A percentile compares a stretch with the other conserved stretches of the same genome.
Evolutionary conservation across 2,113 vertebrate genomes (phyloP).

Genomic region (Nothoprocta pentlandii): DNA sequence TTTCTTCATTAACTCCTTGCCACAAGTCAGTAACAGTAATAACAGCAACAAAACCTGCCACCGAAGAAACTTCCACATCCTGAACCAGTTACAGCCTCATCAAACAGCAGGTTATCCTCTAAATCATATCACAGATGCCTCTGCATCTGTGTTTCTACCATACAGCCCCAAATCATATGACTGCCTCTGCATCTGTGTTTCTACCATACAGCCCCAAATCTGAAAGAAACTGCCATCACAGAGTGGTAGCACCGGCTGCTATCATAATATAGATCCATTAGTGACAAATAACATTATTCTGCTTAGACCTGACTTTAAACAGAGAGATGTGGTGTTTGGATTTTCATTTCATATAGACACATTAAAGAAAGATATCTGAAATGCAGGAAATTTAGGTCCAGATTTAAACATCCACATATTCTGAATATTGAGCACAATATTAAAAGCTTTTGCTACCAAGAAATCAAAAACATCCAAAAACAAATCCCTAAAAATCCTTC

Average conservation of each 20-base stretch:
- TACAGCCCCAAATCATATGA: slow-evolving; percentile 34
- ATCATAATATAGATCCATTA: background rate
- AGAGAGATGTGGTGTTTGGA: background rate
- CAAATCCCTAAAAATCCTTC: slow-evolving; percentile 53
- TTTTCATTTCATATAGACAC: background rate
- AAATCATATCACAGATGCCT: slow-evolving; percentile 57
- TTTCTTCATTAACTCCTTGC: slow-evolving; percentile 8
- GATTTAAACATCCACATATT: background rate
- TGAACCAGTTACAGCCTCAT: background rate
- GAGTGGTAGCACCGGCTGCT: slow-evolving; percentile 37
- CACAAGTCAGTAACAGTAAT: background rate
- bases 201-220: slow-evolving; percentile 12
- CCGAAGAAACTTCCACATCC: slow-evolving; percentile 15
- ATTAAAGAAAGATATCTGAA: background rate
- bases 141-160: slow-evolving; percentile 67
- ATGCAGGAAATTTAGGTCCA: background rate
- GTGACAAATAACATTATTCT: background rate
- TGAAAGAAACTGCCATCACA: slow-evolving; percentile 53
- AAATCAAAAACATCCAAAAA: background rate
- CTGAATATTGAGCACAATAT: background rate
- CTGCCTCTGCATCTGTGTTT: slow-evolving; percentile 48
- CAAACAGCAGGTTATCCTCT: slow-evolving; percentile 47
- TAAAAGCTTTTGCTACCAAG: background rate
- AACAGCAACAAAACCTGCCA: background rate
- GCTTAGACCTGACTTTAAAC: background rate